Evolutionary conservation across 1,140 invertebrate species (phyloP).

Genomic region (Procambarus clarkii): DNA sequence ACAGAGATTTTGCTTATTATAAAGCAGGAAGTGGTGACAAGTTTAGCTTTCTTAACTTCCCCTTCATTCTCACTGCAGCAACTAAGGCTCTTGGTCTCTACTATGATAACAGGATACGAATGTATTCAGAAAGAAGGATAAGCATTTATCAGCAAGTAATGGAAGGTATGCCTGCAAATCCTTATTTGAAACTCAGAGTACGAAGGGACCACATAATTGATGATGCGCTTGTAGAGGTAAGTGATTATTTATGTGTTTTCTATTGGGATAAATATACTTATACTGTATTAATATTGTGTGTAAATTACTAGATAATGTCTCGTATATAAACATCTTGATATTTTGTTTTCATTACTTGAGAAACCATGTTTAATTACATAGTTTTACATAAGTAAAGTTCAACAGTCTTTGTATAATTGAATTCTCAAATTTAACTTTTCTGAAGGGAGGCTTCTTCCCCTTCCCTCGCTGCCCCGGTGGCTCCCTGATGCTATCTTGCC

Average conservation of each 20-base stretch:
- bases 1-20: conserved; percentile 93
- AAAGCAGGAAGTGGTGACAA: conserved; percentile 83
- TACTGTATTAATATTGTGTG: background rate
- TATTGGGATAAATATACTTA: background rate
- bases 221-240: conserved; percentile 91
- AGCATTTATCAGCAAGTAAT: conserved; percentile 87
- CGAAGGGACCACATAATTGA: conserved; percentile 91
- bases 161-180: conserved; percentile 85
- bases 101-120: conserved; percentile 95
- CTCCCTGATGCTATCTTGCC: too few species aligned
- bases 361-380: too few species aligned
- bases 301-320: too few species aligned
- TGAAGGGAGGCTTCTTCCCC: too few species aligned
- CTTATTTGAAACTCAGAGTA: conserved; percentile 89
- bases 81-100: conserved; percentile 93
- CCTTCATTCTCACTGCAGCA: conserved; percentile 93
- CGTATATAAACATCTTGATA: too few species aligned
- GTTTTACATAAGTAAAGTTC: too few species aligned
- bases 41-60: conserved; percentile 94
- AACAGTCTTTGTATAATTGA: too few species aligned
- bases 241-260: conserved; percentile 38
- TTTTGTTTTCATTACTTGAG: too few species aligned
- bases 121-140: conserved; percentile 93
- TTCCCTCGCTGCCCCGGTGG: too few species aligned
- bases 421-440: too few species aligned